Percentiles rank a stretch among this genome's conserved stretches.
Conservation (phyloP, 2,113 vertebrate species). For the Mesoclemmys tuberculata region DNA sequence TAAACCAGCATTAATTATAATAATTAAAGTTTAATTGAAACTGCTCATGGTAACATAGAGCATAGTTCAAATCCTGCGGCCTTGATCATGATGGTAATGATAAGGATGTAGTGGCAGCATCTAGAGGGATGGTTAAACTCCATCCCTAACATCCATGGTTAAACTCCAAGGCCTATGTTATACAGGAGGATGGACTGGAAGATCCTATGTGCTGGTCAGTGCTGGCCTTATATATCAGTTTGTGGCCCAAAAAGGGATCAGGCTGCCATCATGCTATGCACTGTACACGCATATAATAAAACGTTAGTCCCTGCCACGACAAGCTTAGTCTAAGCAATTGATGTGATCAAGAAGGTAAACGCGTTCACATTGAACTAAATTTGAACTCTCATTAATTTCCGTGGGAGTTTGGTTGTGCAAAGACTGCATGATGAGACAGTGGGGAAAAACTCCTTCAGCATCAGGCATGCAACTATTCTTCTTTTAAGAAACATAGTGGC, state of each 20-base stretch:
- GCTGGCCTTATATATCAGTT: background rate
- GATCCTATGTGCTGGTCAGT: background rate
- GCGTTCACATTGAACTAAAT: background rate
- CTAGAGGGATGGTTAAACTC: background rate
- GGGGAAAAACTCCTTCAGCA: background rate
- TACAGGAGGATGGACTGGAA: background rate
- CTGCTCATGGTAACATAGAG: background rate
- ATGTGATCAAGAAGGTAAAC: background rate
- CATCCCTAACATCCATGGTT: too few species aligned
- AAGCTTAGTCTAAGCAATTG: background rate
- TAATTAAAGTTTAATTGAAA: background rate
- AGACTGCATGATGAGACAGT: background rate
- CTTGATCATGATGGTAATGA: background rate
- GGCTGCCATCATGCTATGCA: accelerated
- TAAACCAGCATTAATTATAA: background rate
- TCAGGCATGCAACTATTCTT: background rate
- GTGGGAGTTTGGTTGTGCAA: background rate
- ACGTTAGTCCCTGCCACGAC: background rate
- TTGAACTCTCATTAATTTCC: background rate
- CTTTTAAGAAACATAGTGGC: background rate
- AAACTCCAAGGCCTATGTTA: background rate
- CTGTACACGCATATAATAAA: background rate
- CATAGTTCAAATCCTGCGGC: background rate
- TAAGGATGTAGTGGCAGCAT: background rate
- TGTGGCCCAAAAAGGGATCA: background rate